Base-by-base conservation (phyloP, 2,797 vertebrate genomes). In the Tenualosa ilisha region DNA sequence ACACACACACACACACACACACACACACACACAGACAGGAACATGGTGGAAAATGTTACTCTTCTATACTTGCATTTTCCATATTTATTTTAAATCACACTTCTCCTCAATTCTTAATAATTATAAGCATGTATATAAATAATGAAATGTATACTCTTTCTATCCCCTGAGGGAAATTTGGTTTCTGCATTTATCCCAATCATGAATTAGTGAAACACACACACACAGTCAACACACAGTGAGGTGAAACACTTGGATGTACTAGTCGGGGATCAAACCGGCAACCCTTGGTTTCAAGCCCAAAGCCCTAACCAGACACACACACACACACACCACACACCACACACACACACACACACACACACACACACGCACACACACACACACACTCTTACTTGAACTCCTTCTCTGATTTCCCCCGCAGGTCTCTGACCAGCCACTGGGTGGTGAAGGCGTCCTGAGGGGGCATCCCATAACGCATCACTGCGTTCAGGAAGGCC, bases 391-490 rank as follows among this genome's bases (percentile, higher is more conserved):
- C 91, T 94, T 94, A 99, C 98, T 99, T 99, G 92, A 99, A 99
- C 91, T 99, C 98, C 49, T 98, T 99, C 92, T 99, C 98, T 11
- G 98, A 98, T 87, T 99, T 99, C 90, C 98, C 98, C 82, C 98
- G 96, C 82, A 99, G 96, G 91, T 99, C 98, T 86, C 98, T 93
- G 89, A 99, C 98, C 89, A 99, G 96, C 98, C 98, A 99, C 90
- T 99, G 98, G 17, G 98, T 99, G 86, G 98, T 99, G 92, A 99
- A 99, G 88, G 98, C 98, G 84, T 99, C 98, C 89, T 99, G 98
- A 2, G 98, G 98, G 0, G 98, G 98, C 98, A 99, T 99, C 88
- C 98, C 98, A 49, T 99, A 99, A 86, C 98, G 97, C 98, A 99
- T 99, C 90, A 99, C 99, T 6, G 98, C 98, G 26, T 99, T 99